Evolutionary conservation across 2,888 invertebrate genomes (phyloP), one percentile per base, ranked within the genome.

Genomic region (Crematogaster levior): DNA sequence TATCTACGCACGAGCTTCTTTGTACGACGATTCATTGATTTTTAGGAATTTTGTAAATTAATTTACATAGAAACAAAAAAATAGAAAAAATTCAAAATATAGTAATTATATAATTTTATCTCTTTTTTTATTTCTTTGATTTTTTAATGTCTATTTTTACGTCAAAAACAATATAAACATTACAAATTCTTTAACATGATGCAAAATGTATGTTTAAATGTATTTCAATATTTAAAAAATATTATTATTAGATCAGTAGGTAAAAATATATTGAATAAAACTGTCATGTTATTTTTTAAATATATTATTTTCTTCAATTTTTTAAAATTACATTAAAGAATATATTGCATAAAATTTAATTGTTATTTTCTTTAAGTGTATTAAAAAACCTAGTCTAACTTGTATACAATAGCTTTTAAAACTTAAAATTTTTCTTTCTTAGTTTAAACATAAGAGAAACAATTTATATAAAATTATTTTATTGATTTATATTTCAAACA

Each of bases 1-100:
- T 79, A 79, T 56, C 9, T 70, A 70, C 56, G 56, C 70, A 68
- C 43, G 12, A 70, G 56, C 70, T 43, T 79, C 70, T 79, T 77
- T 77, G 56, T 68, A 46, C 56, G 21, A 43, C 34, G 70, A 79
- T 58, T 34, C 56, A 43, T 21, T 27, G 68, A 2, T 79, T 79
- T 58, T 43, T 12, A 56, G 12, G 12, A 56, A 79, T 58, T 70
- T 58, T 79, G 18, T 12, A 79, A 68, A 68, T 68, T 70, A 12
- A 21, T 56, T 56, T 24, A 27, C 9, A 3, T n/a, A 21, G 0
- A 53, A 34, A 53, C 0, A 5, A n/a, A 21, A 68, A 12, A 9
- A 37, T n/a, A 53, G 7, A 15, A 53, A 15, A 65, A 48, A 40
- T 40, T n/a, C 0, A 1, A 63, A 40, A 15, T 15, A 21, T 10